Evolutionary conservation across 2,797 vertebrate species (phyloP), one percentile per base, ranked within the genome.

Genomic region (Eurystomus glaucurus): DNA sequence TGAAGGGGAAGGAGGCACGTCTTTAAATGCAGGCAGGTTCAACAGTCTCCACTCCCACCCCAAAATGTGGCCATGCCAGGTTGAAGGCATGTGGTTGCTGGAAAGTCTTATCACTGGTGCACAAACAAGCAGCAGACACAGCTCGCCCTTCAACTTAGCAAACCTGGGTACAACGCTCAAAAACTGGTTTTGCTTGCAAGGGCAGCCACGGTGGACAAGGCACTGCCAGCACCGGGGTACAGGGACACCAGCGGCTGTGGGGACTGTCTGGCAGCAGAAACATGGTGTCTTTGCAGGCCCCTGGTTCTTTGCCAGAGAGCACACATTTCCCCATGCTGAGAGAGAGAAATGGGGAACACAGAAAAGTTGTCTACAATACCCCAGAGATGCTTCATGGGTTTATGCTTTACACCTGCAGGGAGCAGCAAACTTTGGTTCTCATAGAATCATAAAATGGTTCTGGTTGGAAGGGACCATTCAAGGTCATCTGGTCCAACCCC

Each of bases 281-380:
- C 2, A 1, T 2, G 18, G 7, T 3, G 25, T 9, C 41, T 15
- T n/a, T 50, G 41, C 55, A 3, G 16, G 18, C 6, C 6, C 7
- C 2, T 14, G 19, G 7, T 9, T 31, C 35, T 60, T 18, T 22
- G 16, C 23, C 29, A 1, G 10, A 5, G 18, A 72, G 33, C 55
- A n/a, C 5, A 0, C 1, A 6, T 28, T 33, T 39, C 25, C 26
- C 28, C 2, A 4, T 1, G 15, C n/a, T 11, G 23, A 33, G 50
- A 54, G 8, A 25, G 19, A 19, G 22, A 39, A 29, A 19, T 2
- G 0, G 26, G 55, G 50, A 50, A 39, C 11, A 25, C 15, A 29
- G 64, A 14, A 13, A 25, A 4, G 9, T 11, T 6, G 33, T 3
- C 4, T 28, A 3, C 13, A 13, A 43, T 17, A 3, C 7, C 29